phyloP scores from a whole-genome alignment of 2,113 vertebrate species.

The Amazona guildingii region DNA sequence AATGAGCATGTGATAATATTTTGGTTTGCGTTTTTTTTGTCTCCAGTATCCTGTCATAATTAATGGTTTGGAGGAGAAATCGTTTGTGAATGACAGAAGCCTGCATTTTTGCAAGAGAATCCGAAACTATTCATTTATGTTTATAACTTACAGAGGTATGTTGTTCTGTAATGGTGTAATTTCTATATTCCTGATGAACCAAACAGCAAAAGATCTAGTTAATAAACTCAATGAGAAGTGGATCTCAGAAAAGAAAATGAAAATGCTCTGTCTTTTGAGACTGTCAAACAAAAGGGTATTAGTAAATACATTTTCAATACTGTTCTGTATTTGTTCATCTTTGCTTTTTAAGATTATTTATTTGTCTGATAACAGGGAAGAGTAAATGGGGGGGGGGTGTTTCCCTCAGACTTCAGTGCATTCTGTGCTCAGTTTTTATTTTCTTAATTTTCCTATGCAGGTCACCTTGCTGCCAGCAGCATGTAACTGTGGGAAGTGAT shows the following conservation, averaged over 20 bases:
- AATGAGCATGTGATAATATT: background rate
- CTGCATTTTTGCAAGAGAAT: background rate
- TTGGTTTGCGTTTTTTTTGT: background rate
- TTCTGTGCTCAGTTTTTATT: background rate
- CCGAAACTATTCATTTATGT: background rate
- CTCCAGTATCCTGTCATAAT: background rate
- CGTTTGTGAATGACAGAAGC: background rate
- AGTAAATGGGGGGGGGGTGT: background rate
- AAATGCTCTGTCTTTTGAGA: background rate
- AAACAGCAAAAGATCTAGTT: background rate
- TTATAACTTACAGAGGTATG: background rate
- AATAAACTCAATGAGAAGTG: background rate
- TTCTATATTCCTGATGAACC: background rate
- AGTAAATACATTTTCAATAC: background rate
- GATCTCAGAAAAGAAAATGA: background rate
- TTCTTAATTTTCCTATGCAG: background rate
- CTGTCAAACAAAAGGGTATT: background rate
- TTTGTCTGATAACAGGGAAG: background rate
- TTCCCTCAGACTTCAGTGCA: background rate
- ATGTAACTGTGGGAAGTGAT: background rate
- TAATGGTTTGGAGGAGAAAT: background rate
- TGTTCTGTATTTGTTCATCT: background rate
- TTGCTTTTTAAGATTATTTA: background rate
- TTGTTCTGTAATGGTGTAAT: background rate
- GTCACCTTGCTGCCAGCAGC: background rate